These are phyloP conservation scores for Nanger granti DNA, from an alignment of 2,113 vertebrate genomes.

Conservation along the genomic window DNA sequence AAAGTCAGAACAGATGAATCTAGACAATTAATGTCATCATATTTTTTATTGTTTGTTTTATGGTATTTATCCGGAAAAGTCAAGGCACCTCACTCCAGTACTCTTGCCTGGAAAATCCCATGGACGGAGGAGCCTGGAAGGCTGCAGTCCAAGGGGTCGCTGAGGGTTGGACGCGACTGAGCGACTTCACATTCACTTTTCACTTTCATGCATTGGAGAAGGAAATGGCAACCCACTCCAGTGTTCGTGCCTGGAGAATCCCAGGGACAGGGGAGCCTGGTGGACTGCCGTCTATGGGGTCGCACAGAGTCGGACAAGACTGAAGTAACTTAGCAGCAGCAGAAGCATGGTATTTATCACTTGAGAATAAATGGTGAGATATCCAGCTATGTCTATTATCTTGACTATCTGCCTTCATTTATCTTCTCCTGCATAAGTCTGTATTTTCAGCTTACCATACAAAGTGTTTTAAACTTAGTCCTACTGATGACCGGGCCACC, in stretches of 20 bases:
- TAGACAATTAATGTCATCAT: background rate
- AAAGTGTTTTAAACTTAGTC: background rate
- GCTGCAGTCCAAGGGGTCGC: too few relatives aligned
- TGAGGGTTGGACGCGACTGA: too few relatives aligned
- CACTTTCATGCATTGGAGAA: too few relatives aligned
- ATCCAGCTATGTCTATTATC: background rate
- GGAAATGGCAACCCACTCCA: too few relatives aligned
- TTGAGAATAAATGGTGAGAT: background rate
- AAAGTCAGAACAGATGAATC: background rate
- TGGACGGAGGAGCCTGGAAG: too few relatives aligned
- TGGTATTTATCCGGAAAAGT: background rate
- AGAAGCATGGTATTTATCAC: background rate
- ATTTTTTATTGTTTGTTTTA: background rate
- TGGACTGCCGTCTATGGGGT: too few relatives aligned
- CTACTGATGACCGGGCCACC: background rate
- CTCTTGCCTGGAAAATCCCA: too few relatives aligned
- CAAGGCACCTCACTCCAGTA: too few relatives aligned
- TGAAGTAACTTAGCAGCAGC: too few relatives aligned
- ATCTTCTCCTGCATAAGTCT: background rate
- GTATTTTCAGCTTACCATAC: background rate
- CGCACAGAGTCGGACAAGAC: accelerated
- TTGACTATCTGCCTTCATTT: background rate
- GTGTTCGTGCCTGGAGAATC: too few relatives aligned
- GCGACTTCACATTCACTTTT: too few relatives aligned
- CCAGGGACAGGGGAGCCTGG: too few relatives aligned